phyloP scores from a whole-genome alignment of 2,113 vertebrate species.

The Numida meleagris region DNA sequence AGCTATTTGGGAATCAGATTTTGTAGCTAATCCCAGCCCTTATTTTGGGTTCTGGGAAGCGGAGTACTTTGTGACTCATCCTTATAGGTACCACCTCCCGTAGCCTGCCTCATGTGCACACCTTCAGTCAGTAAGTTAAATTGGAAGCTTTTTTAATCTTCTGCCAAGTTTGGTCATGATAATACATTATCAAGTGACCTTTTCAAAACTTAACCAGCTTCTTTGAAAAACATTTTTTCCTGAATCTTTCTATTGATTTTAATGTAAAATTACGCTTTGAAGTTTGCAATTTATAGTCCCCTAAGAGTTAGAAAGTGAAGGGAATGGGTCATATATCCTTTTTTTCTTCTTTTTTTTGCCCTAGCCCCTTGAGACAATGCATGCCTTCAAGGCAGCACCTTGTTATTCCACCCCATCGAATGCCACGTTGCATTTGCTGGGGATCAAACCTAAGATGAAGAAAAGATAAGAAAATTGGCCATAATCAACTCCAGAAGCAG shows the following conservation, averaged over 20 bases:
- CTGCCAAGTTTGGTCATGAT: slow-evolving; percentile 12
- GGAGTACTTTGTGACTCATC: background rate
- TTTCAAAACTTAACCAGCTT: slow-evolving; percentile 46
- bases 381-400: slow-evolving; percentile 82
- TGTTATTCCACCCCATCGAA: slow-evolving; percentile 78
- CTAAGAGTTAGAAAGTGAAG: slow-evolving; percentile 56
- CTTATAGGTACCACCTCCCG: background rate
- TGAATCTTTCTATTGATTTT: slow-evolving; percentile 68
- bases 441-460: slow-evolving; percentile 87
- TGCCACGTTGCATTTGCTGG: slow-evolving; percentile 89
- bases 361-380: slow-evolving; percentile 70
- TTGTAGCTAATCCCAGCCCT: background rate
- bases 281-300: slow-evolving; percentile 76
- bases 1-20: background rate
- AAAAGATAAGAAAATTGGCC: slow-evolving; percentile 94
- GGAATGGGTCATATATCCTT: slow-evolving; percentile 71
- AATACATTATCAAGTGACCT: slow-evolving; percentile 52
- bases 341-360: background rate
- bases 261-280: slow-evolving; percentile 77
- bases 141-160: background rate
- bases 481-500: slow-evolving; percentile 94
- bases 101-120: background rate
- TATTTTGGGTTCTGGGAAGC: background rate
- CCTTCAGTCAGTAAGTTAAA: slow-evolving; percentile 10
- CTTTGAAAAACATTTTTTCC: slow-evolving; percentile 62